A percentile compares a stretch with the other conserved stretches of the same genome.
These are phyloP conservation scores for Halocaridina rubra DNA, from an alignment of 2,888 invertebrate species.

Conservation along the genomic window DNA sequence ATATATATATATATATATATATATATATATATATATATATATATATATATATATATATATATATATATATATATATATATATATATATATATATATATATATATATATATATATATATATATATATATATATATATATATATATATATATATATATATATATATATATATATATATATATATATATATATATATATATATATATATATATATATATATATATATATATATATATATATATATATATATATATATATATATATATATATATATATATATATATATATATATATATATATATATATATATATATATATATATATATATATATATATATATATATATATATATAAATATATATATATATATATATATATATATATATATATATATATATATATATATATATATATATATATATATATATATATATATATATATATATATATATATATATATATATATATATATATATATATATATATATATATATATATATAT, in stretches of 20 bases:
- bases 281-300: neutral
- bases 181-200: neutral
- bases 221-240: neutral
- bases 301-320: neutral
- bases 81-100: neutral
- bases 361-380: neutral
- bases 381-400: neutral
- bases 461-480: neutral
- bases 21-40: too few species aligned
- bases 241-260: neutral
- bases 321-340: slow-evolving; percentile 6
- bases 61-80: neutral
- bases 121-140: neutral
- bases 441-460: neutral
- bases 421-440: neutral
- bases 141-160: neutral
- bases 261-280: neutral
- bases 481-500: neutral
- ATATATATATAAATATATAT: neutral
- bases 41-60: neutral
- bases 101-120: neutral
- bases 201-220: neutral
- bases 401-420: neutral
- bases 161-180: neutral
- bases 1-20: too few species aligned